Base-by-base conservation (phyloP, 2,797 vertebrate species). In the Enteromius thamalakanensis region DNA sequence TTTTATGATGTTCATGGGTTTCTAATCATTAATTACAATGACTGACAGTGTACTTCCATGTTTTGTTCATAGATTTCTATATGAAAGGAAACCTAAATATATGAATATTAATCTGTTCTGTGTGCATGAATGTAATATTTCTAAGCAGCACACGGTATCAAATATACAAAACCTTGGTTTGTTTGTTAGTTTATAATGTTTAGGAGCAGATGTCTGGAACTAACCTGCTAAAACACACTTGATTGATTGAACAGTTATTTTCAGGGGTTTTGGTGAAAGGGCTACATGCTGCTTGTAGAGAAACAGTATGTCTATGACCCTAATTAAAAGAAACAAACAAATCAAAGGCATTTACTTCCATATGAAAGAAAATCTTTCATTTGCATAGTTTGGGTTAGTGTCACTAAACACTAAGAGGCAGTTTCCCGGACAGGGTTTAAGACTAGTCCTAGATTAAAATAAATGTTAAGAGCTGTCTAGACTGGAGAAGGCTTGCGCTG, bases 11-110 rank as follows among this genome's bases (percentile, higher is more conserved):
- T 14, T 79, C 55, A 21, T 79, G 76, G 65, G 21, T 74, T 74
- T 71, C 71, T 42, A 71, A 79, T 29, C 53, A 45, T 79, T 49
- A 62, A 12, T 79, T 68, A 37, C 34, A 64, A 90, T 84, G 85
- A 71, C 65, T 70, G 64, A 60, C 42, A 92, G 91, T 93, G 93
- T 94, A 92, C 92, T 92, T 93, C 3, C 90, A 90, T 90, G 90
- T 91, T 91, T 89, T 93, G 93, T 94, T 94, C 92, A 93, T 91
- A 94, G 90, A 94, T 94, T 93, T 94, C 91, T 93, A 91, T 92
- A 92, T 94, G 92, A 76, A 78, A 70, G 84, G 92, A 92, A 90
- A 93, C 90, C 91, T 93, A 92, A 93, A 72, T 72, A 72, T 92
- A 91, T 94, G 90, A 89, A 92, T 92, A 92, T 93, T 90, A 93